Evolutionary conservation across 2,113 vertebrate genomes (phyloP).

Genomic region (Rhabdomys dilectus): DNA sequence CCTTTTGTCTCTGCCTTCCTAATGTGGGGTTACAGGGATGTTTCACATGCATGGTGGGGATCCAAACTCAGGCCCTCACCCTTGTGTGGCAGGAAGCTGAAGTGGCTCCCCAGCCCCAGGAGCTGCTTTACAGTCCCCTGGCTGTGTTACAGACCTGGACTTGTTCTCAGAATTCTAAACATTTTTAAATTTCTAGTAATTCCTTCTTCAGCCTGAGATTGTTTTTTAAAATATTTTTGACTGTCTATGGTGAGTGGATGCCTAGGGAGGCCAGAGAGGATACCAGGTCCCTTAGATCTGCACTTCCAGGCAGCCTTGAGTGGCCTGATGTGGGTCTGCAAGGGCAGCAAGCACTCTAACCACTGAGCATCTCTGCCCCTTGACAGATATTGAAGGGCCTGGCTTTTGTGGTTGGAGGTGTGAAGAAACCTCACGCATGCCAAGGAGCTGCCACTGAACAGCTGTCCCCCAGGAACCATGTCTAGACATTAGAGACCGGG

Average conservation of each 20-base stretch:
- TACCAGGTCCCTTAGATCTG: background rate
- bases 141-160: background rate
- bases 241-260: background rate
- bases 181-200: background rate
- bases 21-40: background rate
- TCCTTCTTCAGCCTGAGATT: background rate
- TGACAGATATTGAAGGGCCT: background rate
- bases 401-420: background rate
- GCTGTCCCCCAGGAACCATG: background rate
- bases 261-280: background rate
- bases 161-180: background rate
- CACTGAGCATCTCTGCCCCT: background rate
- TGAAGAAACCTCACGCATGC: background rate
- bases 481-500: background rate
- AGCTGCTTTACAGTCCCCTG: background rate
- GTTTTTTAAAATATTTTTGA: background rate
- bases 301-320: too few relatives aligned
- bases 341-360: background rate
- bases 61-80: background rate
- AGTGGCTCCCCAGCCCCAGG: too few relatives aligned
- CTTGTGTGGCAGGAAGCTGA: background rate
- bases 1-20: background rate
- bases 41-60: background rate
- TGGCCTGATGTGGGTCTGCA: too few relatives aligned
- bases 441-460: background rate